A percentile compares a stretch with the other conserved stretches of the same genome.
Evolutionary conservation across 2,888 invertebrate genomes (phyloP).

Genomic region (Tromatobia lineatoria): DNA sequence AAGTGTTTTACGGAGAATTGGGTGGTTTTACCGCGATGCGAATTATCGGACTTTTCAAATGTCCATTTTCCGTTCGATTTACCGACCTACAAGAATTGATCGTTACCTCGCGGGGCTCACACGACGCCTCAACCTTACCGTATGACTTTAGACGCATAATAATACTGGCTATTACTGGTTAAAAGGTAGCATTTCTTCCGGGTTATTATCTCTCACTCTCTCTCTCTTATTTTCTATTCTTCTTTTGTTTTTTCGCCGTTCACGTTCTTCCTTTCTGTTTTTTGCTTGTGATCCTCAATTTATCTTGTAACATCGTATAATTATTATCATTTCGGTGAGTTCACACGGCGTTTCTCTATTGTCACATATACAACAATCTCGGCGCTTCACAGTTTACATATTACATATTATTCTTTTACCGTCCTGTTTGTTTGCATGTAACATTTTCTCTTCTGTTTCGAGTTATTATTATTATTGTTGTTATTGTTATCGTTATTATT

Average conservation of each 20-base stretch:
- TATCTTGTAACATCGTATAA: conserved; percentile 75
- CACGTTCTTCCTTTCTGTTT: neutral
- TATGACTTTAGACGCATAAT: conserved; percentile 74
- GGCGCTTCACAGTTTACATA: conserved; percentile 57
- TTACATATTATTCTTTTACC: conserved; percentile 46
- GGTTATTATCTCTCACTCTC: conserved; percentile 43
- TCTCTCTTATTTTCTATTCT: conserved; percentile 35
- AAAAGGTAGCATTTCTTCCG: conserved; percentile 70
- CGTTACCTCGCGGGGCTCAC: conserved; percentile 44
- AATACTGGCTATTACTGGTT: conserved; percentile 82
- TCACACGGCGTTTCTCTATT: conserved; percentile 68
- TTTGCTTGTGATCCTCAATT: conserved; percentile 33
- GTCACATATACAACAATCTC: conserved; percentile 72
- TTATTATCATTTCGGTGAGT: conserved; percentile 81
- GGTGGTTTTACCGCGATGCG: conserved; percentile 59
- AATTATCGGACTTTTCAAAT: conserved; percentile 52
- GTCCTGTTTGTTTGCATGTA: conserved; percentile 29
- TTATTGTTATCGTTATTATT: neutral
- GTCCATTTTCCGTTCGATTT: conserved; percentile 21
- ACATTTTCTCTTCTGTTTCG: conserved; percentile 19
- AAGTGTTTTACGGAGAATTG: conserved; percentile 62
- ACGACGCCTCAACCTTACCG: conserved; percentile 62
- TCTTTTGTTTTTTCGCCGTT: conserved; percentile 4
- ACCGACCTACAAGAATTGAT: conserved; percentile 26
- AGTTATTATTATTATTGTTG: conserved; percentile 16